Percentiles rank a stretch among this genome's conserved stretches.
Evolutionary conservation across 2,113 vertebrate genomes (phyloP).

Genomic region (Herpetotheres cachinnans): DNA sequence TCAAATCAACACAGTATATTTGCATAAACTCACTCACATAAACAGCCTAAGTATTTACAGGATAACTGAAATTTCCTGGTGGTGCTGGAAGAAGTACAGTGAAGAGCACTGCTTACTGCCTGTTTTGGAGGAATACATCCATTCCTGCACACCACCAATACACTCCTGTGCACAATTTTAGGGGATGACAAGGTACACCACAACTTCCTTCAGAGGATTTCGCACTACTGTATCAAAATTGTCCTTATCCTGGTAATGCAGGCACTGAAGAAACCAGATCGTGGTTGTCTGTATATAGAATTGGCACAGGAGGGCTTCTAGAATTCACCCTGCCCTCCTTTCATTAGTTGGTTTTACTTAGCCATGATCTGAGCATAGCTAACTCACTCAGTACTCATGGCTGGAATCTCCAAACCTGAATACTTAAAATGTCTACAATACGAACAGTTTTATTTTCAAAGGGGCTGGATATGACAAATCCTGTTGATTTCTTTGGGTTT

Average conservation of each 20-base stretch:
- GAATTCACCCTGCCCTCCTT: neutral
- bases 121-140: neutral
- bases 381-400: neutral
- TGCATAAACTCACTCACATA: neutral
- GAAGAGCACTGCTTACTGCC: neutral
- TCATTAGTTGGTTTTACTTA: neutral
- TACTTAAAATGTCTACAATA: neutral
- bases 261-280: neutral
- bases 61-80: neutral
- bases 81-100: neutral
- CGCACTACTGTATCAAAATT: neutral
- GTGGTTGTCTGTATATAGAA: neutral
- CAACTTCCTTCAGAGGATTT: neutral
- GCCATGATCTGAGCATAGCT: neutral
- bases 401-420: neutral
- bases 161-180: neutral
- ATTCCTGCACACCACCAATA: neutral
- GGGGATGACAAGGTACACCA: neutral
- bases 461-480: neutral
- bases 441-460: neutral
- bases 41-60: neutral
- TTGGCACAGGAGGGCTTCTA: neutral
- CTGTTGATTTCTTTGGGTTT: neutral
- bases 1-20: neutral
- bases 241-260: neutral